Conservation (phyloP, 2,888 invertebrate species). For the Xylocampa areola region DNA sequence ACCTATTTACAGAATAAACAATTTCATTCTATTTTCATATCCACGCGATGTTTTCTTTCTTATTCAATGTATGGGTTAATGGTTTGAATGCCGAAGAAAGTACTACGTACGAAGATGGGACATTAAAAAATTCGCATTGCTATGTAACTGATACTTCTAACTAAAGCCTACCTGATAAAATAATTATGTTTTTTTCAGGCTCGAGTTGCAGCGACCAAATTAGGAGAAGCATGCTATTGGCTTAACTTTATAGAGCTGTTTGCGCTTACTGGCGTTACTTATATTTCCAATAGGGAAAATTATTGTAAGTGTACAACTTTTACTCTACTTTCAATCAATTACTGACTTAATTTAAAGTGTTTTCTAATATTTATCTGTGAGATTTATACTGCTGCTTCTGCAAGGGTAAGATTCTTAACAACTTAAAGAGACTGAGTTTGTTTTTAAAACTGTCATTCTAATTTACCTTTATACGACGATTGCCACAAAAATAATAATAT, state of each 20-base stretch:
- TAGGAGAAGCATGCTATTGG: slow-evolving; percentile 94
- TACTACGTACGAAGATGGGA: too few species aligned
- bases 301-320: slow-evolving; percentile 93
- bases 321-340: not conserved
- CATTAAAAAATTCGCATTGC: too few species aligned
- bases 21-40: too few species aligned
- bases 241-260: slow-evolving; percentile 95
- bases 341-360: slow-evolving; percentile 7
- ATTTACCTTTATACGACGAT: not conserved
- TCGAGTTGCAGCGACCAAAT: slow-evolving; percentile 88
- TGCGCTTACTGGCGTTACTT: slow-evolving; percentile 97
- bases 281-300: slow-evolving; percentile 98
- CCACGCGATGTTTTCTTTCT: too few species aligned
- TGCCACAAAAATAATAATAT: too few species aligned
- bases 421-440: not conserved
- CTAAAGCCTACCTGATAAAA: too few species aligned
- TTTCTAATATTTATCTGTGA: slow-evolving; percentile 19
- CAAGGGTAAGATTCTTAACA: slow-evolving; percentile 24
- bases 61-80: too few species aligned
- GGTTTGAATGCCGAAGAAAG: too few species aligned
- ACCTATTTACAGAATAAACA: too few species aligned
- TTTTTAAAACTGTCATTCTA: slow-evolving; percentile 1
- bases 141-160: too few species aligned
- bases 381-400: slow-evolving; percentile 19
- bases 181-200: slow-evolving; percentile 74